Base-by-base conservation (phyloP, 2,888 invertebrate genomes). In the Piscicola geometra region DNA sequence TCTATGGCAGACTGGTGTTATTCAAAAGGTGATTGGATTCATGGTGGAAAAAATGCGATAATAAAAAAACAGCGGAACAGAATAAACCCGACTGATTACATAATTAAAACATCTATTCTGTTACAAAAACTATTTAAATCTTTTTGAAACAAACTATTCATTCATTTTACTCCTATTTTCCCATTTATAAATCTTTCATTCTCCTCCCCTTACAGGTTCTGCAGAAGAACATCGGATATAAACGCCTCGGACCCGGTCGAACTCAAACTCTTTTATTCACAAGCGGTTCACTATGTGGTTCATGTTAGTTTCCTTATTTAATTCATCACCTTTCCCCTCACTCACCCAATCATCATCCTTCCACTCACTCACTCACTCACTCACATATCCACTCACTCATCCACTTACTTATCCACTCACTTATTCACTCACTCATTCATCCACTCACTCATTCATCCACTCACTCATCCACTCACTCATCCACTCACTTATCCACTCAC, bases 211-310 rank as follows among this genome's bases (percentile, higher is more conserved):
- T 56, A 3, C 25, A 56, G 60, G 21, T 86, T 96, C 73, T 96
- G 94, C 87, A 90, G 92, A 81, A 91, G 92, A 79, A 41, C 80
- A 15, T 28, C 70, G n/a, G 80, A 80, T 9, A 75, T 77, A 1
- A 60, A 94, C 9, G 94, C 94, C 86, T 36, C 36, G 32, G 96
- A 96, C 87, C 94, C 95, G 0, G 92, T 95, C 0, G 95, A 96
- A 87, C 93, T 95, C 21, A 94, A 93, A 82, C 89, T 96, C 84
- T 87, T 96, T 2, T 96, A 94, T 85, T 93, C 95, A 35, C 96
- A 96, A 87, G 95, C 94, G 76, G 95, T 96, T 12, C 92, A 95
- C 82, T 92, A 92, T 83, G 94, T 96, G 70, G 95, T 95, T 1
- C 94, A 94, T 90, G 94, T 93, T 87, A 79, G 80, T 77, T 1